Evolutionary conservation across 1,140 invertebrate genomes (phyloP).

Genomic region (Gryllus bimaculatus): DNA sequence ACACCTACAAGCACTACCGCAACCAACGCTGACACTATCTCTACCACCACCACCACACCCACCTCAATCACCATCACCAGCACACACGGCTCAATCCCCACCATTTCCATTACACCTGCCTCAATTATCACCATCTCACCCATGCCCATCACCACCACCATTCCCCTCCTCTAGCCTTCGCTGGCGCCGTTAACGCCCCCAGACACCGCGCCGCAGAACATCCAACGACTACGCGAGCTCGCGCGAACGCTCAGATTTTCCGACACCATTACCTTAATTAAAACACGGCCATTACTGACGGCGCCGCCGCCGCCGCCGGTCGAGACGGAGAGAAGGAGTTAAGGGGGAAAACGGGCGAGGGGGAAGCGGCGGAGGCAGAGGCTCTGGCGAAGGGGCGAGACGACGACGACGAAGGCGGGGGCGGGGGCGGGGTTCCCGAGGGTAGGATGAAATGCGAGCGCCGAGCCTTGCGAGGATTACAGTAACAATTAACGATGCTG

Average conservation of each 20-base stretch:
- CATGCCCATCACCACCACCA: not conserved
- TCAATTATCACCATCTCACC: not conserved
- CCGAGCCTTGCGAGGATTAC: not conserved
- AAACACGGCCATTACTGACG: not conserved
- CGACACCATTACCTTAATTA: constrained; percentile 1
- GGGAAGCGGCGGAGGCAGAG: too few relatives aligned
- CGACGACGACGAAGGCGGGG: too few relatives aligned
- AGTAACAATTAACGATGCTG: not conserved
- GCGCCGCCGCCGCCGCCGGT: not conserved
- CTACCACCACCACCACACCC: too few relatives aligned
- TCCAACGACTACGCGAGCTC: too few relatives aligned
- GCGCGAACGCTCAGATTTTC: not conserved
- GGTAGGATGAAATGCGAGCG: constrained; percentile 27
- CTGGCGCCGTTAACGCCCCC: not conserved
- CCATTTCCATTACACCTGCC: too few relatives aligned
- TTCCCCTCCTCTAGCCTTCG: not conserved
- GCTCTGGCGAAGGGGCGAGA: too few relatives aligned
- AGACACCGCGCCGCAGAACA: too few relatives aligned
- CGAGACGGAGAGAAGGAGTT: not conserved
- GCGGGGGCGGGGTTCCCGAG: not conserved
- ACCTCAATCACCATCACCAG: too few relatives aligned
- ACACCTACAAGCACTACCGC: too few relatives aligned
- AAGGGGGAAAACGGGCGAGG: not conserved
- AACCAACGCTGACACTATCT: too few relatives aligned
- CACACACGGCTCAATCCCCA: too few relatives aligned